Percentiles rank a stretch among this genome's conserved stretches.
These are phyloP conservation scores for Dasypus novemcinctus DNA, from an alignment of 2,113 vertebrate species.

Conservation along the genomic window DNA sequence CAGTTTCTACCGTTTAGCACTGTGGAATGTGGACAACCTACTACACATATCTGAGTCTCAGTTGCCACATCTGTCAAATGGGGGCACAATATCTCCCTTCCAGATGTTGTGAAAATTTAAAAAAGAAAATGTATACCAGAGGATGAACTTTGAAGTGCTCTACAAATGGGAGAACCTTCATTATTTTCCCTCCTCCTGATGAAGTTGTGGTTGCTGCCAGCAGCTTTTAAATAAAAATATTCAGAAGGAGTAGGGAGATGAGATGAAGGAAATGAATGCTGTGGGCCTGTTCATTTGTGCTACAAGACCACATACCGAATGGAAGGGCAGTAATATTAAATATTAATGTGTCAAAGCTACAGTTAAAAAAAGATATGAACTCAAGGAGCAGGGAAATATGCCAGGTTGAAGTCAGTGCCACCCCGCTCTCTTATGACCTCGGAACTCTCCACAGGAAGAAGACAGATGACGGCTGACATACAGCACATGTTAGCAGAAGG, in stretches of 20 bases:
- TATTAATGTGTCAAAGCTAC: conserved; percentile 71
- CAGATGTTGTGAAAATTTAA: background rate
- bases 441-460: conserved; percentile 71
- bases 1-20: background rate
- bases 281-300: background rate
- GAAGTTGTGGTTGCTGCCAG: background rate
- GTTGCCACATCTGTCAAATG: background rate
- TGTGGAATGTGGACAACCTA: background rate
- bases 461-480: conserved; percentile 67
- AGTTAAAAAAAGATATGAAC: conserved; percentile 78
- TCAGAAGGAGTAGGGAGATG: background rate
- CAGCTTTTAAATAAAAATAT: background rate
- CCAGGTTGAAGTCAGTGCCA: conserved; percentile 67
- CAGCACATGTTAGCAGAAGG: conserved; percentile 59
- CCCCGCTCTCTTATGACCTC: conserved; percentile 66
- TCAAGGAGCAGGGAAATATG: conserved; percentile 67
- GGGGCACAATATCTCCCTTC: too few species aligned
- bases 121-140: background rate
- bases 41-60: background rate
- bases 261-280: background rate
- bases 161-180: background rate
- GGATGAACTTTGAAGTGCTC: background rate
- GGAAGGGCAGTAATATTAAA: background rate
- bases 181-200: background rate
- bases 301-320: background rate